Evolutionary conservation across 2,113 vertebrate species (phyloP).

Genomic region (Neofelis nebulosa): DNA sequence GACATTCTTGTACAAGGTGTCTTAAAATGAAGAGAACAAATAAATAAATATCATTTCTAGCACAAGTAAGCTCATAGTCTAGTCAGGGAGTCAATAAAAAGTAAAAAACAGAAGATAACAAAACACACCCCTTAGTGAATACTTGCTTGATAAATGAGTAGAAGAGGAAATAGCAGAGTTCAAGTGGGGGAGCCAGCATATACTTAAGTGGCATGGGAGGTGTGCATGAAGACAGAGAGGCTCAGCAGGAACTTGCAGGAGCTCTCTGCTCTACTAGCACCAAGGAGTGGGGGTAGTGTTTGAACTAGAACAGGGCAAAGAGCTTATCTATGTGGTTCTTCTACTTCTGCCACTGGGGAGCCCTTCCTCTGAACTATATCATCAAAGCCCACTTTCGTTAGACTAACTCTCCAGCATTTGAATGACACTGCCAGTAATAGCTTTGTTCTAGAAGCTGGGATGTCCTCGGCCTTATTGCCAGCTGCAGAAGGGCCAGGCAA

Average conservation of each 20-base stretch:
- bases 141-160: neutral
- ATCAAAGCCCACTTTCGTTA: neutral
- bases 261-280: neutral
- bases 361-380: neutral
- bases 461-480: fast-evolving
- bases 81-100: neutral
- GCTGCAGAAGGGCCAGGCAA: neutral
- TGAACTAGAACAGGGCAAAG: neutral
- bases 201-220: fast-evolving
- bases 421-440: neutral
- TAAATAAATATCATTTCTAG: neutral
- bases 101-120: neutral
- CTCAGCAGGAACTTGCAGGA: neutral
- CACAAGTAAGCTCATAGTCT: neutral
- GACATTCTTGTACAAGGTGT: neutral
- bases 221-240: neutral
- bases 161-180: neutral
- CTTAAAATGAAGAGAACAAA: neutral
- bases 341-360: neutral
- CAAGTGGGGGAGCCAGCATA: neutral
- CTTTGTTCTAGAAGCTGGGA: neutral
- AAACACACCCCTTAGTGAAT: neutral
- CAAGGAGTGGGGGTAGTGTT: neutral
- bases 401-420: neutral
- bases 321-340: neutral